phyloP scores from a whole-genome alignment of 2,797 vertebrate species.

The Coregonus sp. region DNA sequence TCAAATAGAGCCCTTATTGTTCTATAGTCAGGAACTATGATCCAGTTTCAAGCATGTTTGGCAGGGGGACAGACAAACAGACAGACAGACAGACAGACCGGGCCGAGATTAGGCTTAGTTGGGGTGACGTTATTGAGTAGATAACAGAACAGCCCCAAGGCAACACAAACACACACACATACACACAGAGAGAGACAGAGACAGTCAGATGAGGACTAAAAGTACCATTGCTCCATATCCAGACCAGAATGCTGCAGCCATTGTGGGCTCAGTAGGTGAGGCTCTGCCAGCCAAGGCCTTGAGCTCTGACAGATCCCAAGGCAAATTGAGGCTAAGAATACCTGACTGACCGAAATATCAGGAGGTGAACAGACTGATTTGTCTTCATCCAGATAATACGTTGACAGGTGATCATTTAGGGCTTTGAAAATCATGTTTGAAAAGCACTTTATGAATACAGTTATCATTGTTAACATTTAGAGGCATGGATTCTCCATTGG shows the following conservation, averaged over 20 bases:
- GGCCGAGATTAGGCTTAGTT: neutral
- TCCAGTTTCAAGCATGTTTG: constrained; percentile 1
- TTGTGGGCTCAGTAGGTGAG: constrained; percentile 38
- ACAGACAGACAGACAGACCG: neutral
- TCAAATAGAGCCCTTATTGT: neutral
- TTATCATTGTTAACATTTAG: neutral
- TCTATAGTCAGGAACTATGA: neutral
- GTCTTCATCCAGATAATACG: neutral
- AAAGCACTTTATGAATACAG: neutral
- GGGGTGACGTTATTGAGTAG: constrained; percentile 5
- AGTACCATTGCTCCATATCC: constrained; percentile 58
- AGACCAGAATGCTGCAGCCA: constrained; percentile 39
- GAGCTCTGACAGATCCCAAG: constrained; percentile 1
- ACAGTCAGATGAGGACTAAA: constrained; percentile 53
- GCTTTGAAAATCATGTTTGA: neutral
- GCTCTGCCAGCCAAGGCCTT: neutral
- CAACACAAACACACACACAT: neutral
- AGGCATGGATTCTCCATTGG: neutral
- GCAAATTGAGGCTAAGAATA: constrained; percentile 1
- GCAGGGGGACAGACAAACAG: constrained; percentile 26
- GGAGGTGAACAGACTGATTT: neutral
- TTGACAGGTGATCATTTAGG: neutral
- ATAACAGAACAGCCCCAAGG: constrained; percentile 16
- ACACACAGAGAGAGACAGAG: constrained; percentile 32
- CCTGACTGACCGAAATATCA: neutral